Evolutionary conservation across 2,797 vertebrate genomes (phyloP).

Genomic region (Chlorospingus flavigularis): DNA sequence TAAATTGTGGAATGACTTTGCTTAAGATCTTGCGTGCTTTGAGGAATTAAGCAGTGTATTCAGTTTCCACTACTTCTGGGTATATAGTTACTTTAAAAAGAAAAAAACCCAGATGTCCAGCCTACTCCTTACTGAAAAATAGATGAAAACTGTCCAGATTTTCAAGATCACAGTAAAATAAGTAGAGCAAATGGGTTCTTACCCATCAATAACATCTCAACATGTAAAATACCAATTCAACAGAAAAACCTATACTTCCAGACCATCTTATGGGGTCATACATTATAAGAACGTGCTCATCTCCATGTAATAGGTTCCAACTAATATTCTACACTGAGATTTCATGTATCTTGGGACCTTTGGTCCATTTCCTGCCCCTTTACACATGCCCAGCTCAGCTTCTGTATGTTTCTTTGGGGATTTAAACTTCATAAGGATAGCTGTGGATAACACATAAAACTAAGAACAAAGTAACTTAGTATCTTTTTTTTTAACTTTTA

Average conservation of each 20-base stretch:
- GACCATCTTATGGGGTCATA: background rate
- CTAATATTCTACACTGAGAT: background rate
- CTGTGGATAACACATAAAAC: background rate
- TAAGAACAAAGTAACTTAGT: background rate
- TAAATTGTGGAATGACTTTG: slow-evolving; percentile 27
- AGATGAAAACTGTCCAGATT: slow-evolving; percentile 42
- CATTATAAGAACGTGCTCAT: background rate
- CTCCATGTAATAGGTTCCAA: background rate
- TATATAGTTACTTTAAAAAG: slow-evolving; percentile 53
- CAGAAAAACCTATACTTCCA: background rate
- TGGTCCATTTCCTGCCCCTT: background rate
- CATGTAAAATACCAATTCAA: background rate
- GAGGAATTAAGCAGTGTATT: slow-evolving; percentile 27
- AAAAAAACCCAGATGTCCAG: slow-evolving; percentile 55
- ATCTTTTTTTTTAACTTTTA: background rate
- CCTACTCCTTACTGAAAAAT: slow-evolving; percentile 62
- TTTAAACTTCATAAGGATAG: background rate
- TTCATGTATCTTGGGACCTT: background rate
- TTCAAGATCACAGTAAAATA: slow-evolving; percentile 54
- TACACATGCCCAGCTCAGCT: background rate
- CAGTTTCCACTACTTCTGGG: slow-evolving; percentile 61
- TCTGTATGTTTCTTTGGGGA: background rate
- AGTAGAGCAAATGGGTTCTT: slow-evolving; percentile 8
- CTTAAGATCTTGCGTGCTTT: background rate
- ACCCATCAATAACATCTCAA: slow-evolving; percentile 29